Conservation (phyloP, 2,797 vertebrate species). For the Macroramphosus scolopax region DNA sequence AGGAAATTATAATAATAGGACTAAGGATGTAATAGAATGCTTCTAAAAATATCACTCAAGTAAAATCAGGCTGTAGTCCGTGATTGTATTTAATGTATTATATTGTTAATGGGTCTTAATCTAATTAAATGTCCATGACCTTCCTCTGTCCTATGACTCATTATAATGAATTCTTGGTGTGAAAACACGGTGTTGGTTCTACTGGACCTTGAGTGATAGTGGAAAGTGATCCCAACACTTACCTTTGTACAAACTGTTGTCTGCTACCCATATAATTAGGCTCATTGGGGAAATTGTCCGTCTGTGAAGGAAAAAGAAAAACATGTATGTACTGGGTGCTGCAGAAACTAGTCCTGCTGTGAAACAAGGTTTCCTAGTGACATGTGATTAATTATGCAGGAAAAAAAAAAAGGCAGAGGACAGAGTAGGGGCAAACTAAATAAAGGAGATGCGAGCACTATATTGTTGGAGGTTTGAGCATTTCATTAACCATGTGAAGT, state of each 20-base stretch:
- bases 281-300: conserved; percentile 99
- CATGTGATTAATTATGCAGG: conserved; percentile 85
- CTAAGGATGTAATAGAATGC: conserved; percentile 30
- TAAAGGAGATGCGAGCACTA: conserved; percentile 49
- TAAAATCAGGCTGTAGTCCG: too few relatives aligned
- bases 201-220: conserved; percentile 76
- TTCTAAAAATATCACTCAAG: conserved; percentile 9
- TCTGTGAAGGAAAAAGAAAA: conserved; percentile 87
- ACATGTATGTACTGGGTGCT: background rate
- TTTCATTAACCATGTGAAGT: conserved; percentile 85
- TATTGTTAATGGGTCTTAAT: conserved; percentile 18
- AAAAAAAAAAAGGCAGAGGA: conserved; percentile 32
- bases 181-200: conserved; percentile 2
- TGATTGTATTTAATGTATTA: conserved; percentile 11
- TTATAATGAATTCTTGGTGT: conserved; percentile 29
- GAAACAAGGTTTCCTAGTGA: too few relatives aligned
- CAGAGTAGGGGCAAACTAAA: conserved; percentile 20
- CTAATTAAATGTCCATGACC: conserved; percentile 25
- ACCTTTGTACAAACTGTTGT: conserved; percentile 99
- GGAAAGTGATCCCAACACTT: conserved; percentile 84
- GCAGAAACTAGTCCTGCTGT: too few relatives aligned
- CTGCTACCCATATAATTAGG: conserved; percentile 99
- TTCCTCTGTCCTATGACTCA: conserved; percentile 4
- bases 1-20: too few relatives aligned
- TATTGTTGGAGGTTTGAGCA: conserved; percentile 83